phyloP scores from a whole-genome alignment of 2,888 invertebrate genomes.

The Venusia cambrica region DNA sequence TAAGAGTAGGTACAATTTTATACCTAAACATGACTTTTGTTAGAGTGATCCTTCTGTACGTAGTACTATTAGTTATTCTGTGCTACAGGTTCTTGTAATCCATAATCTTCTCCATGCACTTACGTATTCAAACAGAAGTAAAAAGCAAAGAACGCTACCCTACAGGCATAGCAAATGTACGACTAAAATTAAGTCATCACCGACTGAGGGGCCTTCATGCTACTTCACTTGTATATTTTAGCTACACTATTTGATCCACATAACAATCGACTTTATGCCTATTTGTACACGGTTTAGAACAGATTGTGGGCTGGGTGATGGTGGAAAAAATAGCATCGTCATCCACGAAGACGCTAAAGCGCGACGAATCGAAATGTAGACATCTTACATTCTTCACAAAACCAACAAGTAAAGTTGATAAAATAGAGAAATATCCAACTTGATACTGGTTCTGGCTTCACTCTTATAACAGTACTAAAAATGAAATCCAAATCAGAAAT shows the following conservation, averaged over 20 bases:
- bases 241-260: slow-evolving; percentile 4
- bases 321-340: slow-evolving; percentile 70
- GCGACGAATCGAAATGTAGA: slow-evolving; percentile 71
- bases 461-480: no score
- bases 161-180: slow-evolving; percentile 59
- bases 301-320: slow-evolving; percentile 31
- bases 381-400: slow-evolving; percentile 71
- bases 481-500: no score
- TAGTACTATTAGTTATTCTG: no score
- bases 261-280: slow-evolving; percentile 24
- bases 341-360: slow-evolving; percentile 56
- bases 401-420: slow-evolving; percentile 65
- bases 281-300: background rate
- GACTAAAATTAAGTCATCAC: slow-evolving; percentile 71
- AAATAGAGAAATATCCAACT: slow-evolving; percentile 25
- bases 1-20: no score
- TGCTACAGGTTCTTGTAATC: slow-evolving; percentile 1
- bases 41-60: no score
- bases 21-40: no score
- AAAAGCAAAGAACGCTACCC: slow-evolving; percentile 41
- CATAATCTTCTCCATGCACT: slow-evolving; percentile 16
- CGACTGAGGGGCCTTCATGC: slow-evolving; percentile 57
- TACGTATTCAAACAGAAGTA: slow-evolving; percentile 18
- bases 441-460: slow-evolving; percentile 2
- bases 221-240: slow-evolving; percentile 50